These are phyloP conservation scores for Diloba caeruleocephala DNA, from an alignment of 2,888 invertebrate genomes.

Conservation along the genomic window DNA sequence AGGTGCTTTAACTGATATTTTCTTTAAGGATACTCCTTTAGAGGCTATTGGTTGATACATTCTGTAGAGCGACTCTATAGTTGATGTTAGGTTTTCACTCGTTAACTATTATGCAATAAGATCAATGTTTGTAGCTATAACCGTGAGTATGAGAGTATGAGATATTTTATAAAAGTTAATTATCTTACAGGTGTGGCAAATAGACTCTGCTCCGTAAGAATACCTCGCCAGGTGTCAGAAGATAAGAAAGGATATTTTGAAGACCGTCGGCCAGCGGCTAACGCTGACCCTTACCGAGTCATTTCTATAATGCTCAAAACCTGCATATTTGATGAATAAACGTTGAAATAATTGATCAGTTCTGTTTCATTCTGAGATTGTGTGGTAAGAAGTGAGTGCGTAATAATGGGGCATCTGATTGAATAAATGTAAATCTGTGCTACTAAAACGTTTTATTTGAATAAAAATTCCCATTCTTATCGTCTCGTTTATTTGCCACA, in stretches of 20 bases:
- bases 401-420: neutral
- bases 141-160: neutral
- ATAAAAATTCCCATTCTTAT: constrained; percentile 20
- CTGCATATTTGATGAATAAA: constrained; percentile 93
- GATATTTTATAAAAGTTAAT: constrained; percentile 21
- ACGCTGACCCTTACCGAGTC: constrained; percentile 97
- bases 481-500: constrained; percentile 14
- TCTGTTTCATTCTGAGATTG: neutral
- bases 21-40: too few relatives aligned
- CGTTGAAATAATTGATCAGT: neutral
- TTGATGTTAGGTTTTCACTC: too few relatives aligned
- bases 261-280: constrained; percentile 97
- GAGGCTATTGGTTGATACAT: too few relatives aligned
- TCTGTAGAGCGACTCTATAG: too few relatives aligned
- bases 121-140: too few relatives aligned
- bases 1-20: too few relatives aligned
- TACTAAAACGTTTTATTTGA: neutral
- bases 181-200: constrained; percentile 94
- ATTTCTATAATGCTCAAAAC: constrained; percentile 94
- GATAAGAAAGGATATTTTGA: constrained; percentile 98
- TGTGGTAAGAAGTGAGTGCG: neutral
- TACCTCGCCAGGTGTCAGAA: constrained; percentile 97
- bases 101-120: too few relatives aligned
- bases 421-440: constrained; percentile 6
- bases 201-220: constrained; percentile 97